Conservation (phyloP, 2,113 vertebrate genomes). For the Falcunculus frontatus region DNA sequence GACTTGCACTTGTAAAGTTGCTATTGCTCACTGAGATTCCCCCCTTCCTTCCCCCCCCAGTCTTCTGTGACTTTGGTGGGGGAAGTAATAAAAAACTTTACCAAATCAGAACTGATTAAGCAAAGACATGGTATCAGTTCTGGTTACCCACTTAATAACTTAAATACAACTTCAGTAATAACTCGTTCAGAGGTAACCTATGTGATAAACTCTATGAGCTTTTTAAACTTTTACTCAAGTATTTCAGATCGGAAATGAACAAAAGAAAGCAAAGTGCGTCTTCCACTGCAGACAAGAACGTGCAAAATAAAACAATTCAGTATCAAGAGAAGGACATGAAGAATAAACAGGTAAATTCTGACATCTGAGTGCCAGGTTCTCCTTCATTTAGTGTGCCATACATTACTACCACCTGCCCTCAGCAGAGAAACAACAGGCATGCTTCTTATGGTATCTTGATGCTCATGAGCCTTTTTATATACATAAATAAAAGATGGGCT, state of each 20-base stretch:
- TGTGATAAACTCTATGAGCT: background rate
- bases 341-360: background rate
- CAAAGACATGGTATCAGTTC: background rate
- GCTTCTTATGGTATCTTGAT: background rate
- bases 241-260: background rate
- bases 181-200: background rate
- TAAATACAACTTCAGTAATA: background rate
- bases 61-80: background rate
- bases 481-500: background rate
- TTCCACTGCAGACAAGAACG: background rate
- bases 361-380: background rate
- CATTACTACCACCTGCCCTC: fast-evolving
- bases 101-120: background rate
- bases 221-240: background rate
- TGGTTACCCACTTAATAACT: background rate
- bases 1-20: background rate
- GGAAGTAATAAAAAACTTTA: background rate
- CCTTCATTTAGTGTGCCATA: background rate
- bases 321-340: background rate
- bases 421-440: background rate
- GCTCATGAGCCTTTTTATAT: background rate
- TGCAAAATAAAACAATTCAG: fast-evolving
- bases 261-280: background rate
- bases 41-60: fast-evolving
- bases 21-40: background rate